phyloP scores from a whole-genome alignment of 2,113 vertebrate species.

The Sus scrofa region T2T-Sscrofa CM000817.6:98879501-98880000 shows the following conservation, averaged over 20 bases:
- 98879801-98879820: slow-evolving; percentile 15
- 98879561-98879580: slow-evolving; percentile 40
- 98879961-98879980: not conserved
- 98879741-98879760: not conserved
- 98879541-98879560: slow-evolving; percentile 65
- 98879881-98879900: slow-evolving; percentile 26
- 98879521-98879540: slow-evolving; percentile 98
- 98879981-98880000: not conserved
- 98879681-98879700: not conserved
- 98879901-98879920: slow-evolving; percentile 31
- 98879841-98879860: slow-evolving; percentile 49
- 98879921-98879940: slow-evolving; percentile 36
- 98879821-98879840: slow-evolving; percentile 39
- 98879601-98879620: slow-evolving; percentile 44
- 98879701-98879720: not conserved
- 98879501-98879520: slow-evolving; percentile 99
- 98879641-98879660: slow-evolving; percentile 19
- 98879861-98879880: not conserved
- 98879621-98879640: slow-evolving; percentile 44
- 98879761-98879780: not conserved
- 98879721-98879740: not conserved
- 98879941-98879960: slow-evolving; percentile 41
- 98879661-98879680: not conserved
- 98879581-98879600: slow-evolving; percentile 5
- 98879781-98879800: slow-evolving; percentile 5